Evolutionary conservation across 1,140 invertebrate genomes (phyloP), one percentile per base, ranked within the genome.

Genomic region (Scaptomyza montana): DNA sequence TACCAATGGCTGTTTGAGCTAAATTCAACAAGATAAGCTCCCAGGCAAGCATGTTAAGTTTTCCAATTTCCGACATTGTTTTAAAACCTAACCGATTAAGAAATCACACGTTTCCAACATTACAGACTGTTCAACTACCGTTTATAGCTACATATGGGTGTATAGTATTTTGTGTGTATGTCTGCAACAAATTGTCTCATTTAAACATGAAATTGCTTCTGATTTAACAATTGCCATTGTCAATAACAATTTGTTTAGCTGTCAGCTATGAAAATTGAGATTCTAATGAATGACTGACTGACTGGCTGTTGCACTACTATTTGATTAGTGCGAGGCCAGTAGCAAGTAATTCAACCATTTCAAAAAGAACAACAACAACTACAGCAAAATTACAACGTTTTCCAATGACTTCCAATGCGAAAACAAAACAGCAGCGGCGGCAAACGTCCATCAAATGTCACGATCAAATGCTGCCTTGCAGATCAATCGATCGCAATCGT

Each of bases 401-500:
- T 41, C 43, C 46, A 55, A 30, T 50, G 60, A 45, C 25, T 60
- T 25, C 57, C 41, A 30, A 53, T 63, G 54, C 12, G 12, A 43
- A 4, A n/a, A 4, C 12, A 43, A 43, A 12, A 86, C 82, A 46
- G 82, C 82, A 86, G 82, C 82, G 82, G 84, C 82, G 75, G 82
- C 82, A 86, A 87, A 87, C 72, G 82, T 86, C 82, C 69, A 86
- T 86, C 82, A 86, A 86, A 78, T 86, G 82, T 86, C 82, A 86
- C 82, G 82, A 86, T 86, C 82, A 74, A 77, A 77, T 76, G 80
- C 59, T 74, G 77, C 71, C 76, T 72, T 70, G 78, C 81, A 86
- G 80, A 85, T 85, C 80, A 85, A 85, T 87, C 75, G 82, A 65
- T 49, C 65, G 70, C 36, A 65, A 73, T 78, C 71, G 47, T 70